A percentile compares a stretch with the other conserved stretches of the same genome.
phyloP scores from a whole-genome alignment of 2,888 invertebrate species.

The Camponotus fellah region DNA sequence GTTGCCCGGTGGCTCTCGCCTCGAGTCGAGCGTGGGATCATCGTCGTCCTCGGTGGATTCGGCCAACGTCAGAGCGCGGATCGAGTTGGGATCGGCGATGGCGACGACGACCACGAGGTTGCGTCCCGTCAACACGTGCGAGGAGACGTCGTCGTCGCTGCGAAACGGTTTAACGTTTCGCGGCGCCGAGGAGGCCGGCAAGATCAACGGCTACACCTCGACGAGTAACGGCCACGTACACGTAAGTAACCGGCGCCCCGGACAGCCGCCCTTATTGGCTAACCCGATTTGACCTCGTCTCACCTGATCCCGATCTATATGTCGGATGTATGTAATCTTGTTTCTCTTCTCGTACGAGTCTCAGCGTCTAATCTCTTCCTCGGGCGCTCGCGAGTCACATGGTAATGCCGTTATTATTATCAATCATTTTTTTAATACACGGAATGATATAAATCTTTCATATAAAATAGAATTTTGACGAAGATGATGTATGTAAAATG shows the following conservation, averaged over 20 bases:
- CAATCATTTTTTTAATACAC: no score
- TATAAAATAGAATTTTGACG: no score
- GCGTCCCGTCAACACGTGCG: slow-evolving; percentile 4
- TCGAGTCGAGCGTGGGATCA: not conserved
- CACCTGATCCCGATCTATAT: not conserved
- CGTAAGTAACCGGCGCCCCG: slow-evolving; percentile 71
- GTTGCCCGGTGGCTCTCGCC: not conserved
- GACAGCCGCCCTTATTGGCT: not conserved
- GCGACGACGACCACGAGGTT: slow-evolving; percentile 44
- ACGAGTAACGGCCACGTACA: slow-evolving; percentile 74
- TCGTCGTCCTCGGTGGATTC: not conserved
- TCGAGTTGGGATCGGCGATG: slow-evolving; percentile 5
- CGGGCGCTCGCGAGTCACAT: no score
- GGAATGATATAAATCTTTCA: no score
- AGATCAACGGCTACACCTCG: slow-evolving; percentile 75
- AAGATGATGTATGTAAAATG: no score
- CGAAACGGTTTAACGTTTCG: slow-evolving; percentile 67
- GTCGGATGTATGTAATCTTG: not conserved
- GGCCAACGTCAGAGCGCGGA: not conserved
- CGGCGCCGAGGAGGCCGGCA: slow-evolving; percentile 68
- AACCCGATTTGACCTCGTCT: not conserved
- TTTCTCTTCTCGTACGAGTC: not conserved
- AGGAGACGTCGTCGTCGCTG: not conserved
- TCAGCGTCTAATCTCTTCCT: no score
- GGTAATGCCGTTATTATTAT: no score